Evolutionary conservation across 2,113 vertebrate species (phyloP).

Genomic region (Nanger granti): DNA sequence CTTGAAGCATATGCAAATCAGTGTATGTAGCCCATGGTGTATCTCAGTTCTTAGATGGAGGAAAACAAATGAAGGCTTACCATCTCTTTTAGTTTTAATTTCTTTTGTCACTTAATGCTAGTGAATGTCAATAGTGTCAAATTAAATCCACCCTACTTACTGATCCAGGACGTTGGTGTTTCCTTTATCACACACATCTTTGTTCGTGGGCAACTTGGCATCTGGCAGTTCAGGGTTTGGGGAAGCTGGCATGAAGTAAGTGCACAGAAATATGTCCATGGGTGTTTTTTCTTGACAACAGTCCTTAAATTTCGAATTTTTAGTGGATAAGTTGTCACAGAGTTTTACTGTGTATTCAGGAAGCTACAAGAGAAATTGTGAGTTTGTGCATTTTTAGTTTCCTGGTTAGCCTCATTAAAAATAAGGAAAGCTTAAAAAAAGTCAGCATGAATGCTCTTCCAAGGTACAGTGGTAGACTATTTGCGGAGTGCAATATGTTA

Average conservation of each 20-base stretch:
- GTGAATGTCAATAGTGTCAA: not conserved
- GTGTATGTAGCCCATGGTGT: not conserved
- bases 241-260: constrained; percentile 33
- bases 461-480: not conserved
- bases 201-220: not conserved
- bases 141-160: constrained; percentile 30
- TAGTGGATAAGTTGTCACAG: constrained; percentile 57
- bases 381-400: not conserved
- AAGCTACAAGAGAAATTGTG: constrained; percentile 53
- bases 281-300: constrained; percentile 72
- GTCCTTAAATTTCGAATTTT: constrained; percentile 52
- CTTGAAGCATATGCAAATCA: not conserved
- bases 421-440: not conserved
- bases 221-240: not conserved
- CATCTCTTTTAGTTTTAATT: not conserved
- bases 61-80: not conserved
- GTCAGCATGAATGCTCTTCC: not conserved
- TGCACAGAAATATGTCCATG: constrained; percentile 68
- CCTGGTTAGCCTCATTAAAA: not conserved
- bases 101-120: not conserved
- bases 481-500: not conserved
- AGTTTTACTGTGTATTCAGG: constrained; percentile 65
- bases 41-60: not conserved
- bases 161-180: not conserved
- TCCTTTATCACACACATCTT: constrained; percentile 31